Evolutionary conservation across 2,888 invertebrate species (phyloP), one percentile per base, ranked within the genome.

Genomic region (Pterostichus niger): DNA sequence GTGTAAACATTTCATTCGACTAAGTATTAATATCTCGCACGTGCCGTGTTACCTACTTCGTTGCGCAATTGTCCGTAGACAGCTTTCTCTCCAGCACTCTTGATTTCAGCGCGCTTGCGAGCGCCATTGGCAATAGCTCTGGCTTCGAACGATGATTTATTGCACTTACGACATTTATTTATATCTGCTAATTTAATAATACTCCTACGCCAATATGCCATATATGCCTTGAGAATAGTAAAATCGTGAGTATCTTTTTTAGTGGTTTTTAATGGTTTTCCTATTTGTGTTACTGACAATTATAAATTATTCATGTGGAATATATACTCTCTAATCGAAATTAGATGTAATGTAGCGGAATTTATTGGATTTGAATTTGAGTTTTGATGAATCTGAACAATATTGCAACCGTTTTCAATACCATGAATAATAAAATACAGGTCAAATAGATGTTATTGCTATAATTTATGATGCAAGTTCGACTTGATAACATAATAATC

Each of bases 171-270:
- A 77, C 77, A 77, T 77, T 77, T 77, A 77, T 77, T 77, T 77
- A 77, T 77, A 77, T 77, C 77, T 56, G 77, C 56, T 77, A 77
- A 77, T 77, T 77, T 77, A 77, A 77, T 77, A 77, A 77, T 77
- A 77, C 77, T 40, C 77, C 77, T 56, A 77, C 77, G 49, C 56
- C 33, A 40, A 9, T 15, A 71, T 71, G 44, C 75, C 75, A n/a
- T 75, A 49, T 75, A 75, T 24, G 68, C 44, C 15, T 17, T 0
- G 7, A 44, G 68, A 56, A 17, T 56, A 56, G 17, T 17, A 56
- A 56, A 56, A 56, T 71, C 68, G 68, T 71, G 68, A 71, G 68
- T 71, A 9, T 71, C 6, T 75, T 75, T 64, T 59, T 52, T 75
- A 75, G 7, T 52, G 75, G n/a, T 33, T 49, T 75, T 75, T 75